Evolutionary conservation across 2,113 vertebrate species (phyloP).

Genomic region (Indicator maculatus): DNA sequence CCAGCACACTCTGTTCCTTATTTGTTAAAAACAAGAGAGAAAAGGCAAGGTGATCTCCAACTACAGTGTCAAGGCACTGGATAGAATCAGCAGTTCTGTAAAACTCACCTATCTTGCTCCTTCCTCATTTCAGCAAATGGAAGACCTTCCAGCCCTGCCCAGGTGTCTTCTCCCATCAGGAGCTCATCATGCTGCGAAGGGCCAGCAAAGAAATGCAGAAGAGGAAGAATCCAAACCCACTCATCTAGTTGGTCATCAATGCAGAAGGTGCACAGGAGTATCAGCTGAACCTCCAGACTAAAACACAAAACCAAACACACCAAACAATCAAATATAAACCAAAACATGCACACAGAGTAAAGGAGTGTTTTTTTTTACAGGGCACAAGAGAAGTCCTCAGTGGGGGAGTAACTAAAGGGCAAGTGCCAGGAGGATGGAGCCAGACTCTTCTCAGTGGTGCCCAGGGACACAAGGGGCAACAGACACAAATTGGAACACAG

Average conservation of each 20-base stretch:
- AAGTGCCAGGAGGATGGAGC: no score
- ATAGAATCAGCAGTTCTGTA: background rate
- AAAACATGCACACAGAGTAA: background rate
- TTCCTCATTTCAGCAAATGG: constrained; percentile 24
- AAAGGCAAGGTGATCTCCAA: background rate
- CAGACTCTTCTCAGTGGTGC: no score
- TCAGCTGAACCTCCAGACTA: background rate
- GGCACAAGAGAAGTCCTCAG: background rate
- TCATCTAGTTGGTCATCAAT: accelerated
- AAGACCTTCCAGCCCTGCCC: constrained; percentile 81
- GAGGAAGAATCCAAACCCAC: constrained; percentile 72
- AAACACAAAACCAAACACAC: background rate
- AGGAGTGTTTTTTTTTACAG: background rate
- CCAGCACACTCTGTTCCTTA: accelerated
- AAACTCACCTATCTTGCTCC: background rate
- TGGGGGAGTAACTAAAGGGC: no score
- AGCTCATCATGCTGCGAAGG: background rate
- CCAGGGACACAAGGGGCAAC: no score
- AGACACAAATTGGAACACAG: no score
- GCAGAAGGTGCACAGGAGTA: constrained; percentile 28
- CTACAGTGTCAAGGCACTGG: background rate
- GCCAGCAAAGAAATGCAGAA: constrained; percentile 55
- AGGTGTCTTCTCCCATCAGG: constrained; percentile 34
- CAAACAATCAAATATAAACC: background rate
- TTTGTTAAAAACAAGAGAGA: background rate